Evolutionary conservation across 2,797 vertebrate genomes (phyloP).

Genomic region (Poeciliopsis infans): DNA sequence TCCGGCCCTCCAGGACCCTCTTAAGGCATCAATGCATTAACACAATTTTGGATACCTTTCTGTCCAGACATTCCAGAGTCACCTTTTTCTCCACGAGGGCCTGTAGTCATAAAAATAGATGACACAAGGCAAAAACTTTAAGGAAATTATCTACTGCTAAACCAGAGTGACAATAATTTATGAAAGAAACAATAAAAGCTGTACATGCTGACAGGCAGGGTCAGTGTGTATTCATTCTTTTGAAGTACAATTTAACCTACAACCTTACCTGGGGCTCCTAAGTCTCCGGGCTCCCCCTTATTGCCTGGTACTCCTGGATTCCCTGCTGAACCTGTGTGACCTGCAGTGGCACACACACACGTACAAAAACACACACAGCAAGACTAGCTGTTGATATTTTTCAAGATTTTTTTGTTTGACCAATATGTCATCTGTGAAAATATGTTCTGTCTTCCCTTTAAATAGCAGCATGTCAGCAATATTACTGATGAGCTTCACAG

Average conservation of each 20-base stretch:
- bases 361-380: background rate
- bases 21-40: background rate
- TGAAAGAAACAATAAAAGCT: background rate
- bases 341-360: slow-evolving; percentile 11
- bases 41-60: slow-evolving; percentile 17
- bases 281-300: slow-evolving; percentile 64
- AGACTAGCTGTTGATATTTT: background rate
- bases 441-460: background rate
- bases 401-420: background rate
- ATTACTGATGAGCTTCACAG: background rate
- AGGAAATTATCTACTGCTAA: too few relatives aligned
- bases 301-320: slow-evolving; percentile 31
- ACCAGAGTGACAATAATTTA: background rate
- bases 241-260: background rate
- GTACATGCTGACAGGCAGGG: background rate
- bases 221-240: background rate
- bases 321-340: slow-evolving; percentile 24
- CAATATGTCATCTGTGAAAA: slow-evolving; percentile 13
- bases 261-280: slow-evolving; percentile 37
- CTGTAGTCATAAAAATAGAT: slow-evolving; percentile 13
- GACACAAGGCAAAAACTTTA: background rate
- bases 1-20: too few relatives aligned
- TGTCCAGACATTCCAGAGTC: background rate
- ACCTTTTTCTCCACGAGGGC: slow-evolving; percentile 31
- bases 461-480: slow-evolving; percentile 21